Evolutionary conservation across 2,113 vertebrate genomes (phyloP).

Genomic region (Tonatia bakeri): DNA sequence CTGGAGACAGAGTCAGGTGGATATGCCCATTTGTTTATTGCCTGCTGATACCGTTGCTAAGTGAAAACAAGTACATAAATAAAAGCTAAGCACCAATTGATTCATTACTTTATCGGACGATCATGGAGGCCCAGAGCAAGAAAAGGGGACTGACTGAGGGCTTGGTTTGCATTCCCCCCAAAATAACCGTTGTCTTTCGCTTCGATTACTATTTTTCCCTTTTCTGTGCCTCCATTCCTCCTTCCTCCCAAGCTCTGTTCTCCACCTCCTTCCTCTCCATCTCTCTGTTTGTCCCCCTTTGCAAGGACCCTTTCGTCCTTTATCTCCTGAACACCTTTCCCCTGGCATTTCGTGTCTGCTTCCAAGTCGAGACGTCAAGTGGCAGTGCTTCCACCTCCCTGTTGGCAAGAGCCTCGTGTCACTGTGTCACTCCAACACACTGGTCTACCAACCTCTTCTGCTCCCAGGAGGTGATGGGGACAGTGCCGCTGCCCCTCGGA

Average conservation of each 20-base stretch:
- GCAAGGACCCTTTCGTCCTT: background rate
- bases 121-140: background rate
- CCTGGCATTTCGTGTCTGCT: background rate
- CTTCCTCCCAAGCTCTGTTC: background rate
- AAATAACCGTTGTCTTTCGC: background rate
- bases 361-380: background rate
- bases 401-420: background rate
- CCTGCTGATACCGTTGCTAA: slow-evolving; percentile 3
- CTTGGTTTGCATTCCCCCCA: background rate
- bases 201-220: background rate
- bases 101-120: background rate
- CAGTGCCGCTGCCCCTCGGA: fast-evolving
- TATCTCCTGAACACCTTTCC: background rate
- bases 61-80: slow-evolving; percentile 33
- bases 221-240: background rate
- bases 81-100: background rate
- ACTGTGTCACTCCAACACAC: fast-evolving
- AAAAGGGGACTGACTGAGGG: background rate
- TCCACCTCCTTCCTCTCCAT: background rate
- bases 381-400: too few species aligned
- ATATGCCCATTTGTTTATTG: slow-evolving; percentile 22
- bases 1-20: slow-evolving; percentile 26
- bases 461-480: background rate
- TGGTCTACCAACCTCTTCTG: background rate
- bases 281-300: background rate